Conservation (phyloP, 64 coral and sea anemone species). For the Pocillopora damicornis region DNA sequence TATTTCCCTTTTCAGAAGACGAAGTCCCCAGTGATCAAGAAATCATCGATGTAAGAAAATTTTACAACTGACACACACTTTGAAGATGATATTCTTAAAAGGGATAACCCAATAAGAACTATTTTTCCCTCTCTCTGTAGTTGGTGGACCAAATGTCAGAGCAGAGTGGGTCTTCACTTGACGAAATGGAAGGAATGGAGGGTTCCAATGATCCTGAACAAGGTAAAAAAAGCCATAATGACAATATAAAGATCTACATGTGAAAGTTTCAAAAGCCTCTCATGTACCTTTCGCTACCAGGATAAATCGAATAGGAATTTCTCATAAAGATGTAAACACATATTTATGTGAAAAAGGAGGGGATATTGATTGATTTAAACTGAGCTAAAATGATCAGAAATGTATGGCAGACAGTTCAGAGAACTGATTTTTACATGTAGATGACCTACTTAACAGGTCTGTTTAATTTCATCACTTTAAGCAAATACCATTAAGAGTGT, state of each 20-base stretch:
- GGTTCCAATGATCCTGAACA: background rate
- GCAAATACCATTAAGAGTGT: no score
- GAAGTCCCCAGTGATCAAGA: constrained; percentile 59
- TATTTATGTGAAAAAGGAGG: no score
- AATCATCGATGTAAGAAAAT: constrained; percentile 57
- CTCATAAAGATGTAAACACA: no score
- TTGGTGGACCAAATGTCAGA: constrained; percentile 35
- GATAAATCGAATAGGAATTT: background rate
- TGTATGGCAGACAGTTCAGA: background rate
- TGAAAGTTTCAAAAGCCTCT: background rate
- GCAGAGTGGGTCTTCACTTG: constrained; percentile 13
- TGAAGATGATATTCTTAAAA: no score
- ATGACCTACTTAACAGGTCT: no score
- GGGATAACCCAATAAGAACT: background rate
- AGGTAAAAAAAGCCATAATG: background rate
- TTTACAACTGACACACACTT: background rate
- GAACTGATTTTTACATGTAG: no score
- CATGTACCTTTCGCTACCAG: no score
- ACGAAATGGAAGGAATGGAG: constrained; percentile 8
- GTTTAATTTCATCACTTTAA: no score
- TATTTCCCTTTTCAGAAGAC: constrained; percentile 23
- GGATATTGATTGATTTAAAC: no score
- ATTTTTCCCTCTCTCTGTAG: background rate
- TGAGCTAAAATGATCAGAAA: background rate
- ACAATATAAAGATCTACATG: background rate